Evolutionary conservation across 2,113 vertebrate species (phyloP).

Genomic region (Athene noctua): DNA sequence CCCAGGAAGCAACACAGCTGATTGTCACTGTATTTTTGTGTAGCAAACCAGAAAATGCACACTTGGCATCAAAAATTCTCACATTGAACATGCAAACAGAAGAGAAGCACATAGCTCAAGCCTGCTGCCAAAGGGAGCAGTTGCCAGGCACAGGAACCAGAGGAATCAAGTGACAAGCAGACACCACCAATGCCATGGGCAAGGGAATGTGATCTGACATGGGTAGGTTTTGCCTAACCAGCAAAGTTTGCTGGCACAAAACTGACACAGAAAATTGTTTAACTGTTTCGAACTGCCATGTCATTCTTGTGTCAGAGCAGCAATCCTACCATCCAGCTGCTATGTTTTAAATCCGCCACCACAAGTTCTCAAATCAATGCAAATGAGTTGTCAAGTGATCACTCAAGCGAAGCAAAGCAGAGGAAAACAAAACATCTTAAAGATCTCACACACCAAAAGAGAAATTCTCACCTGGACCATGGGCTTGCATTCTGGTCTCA

Average conservation of each 20-base stretch:
- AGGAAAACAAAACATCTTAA: background rate
- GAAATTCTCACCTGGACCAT: background rate
- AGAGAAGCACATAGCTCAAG: background rate
- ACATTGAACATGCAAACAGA: background rate
- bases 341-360: background rate
- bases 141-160: rapidly evolving
- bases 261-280: background rate
- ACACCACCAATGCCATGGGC: background rate
- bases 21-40: background rate
- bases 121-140: background rate
- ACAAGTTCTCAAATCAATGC: background rate
- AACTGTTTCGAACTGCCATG: background rate
- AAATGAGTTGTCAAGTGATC: background rate
- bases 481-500: background rate
- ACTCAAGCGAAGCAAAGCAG: background rate
- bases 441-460: background rate
- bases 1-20: background rate
- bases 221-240: background rate
- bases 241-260: background rate
- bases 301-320: background rate
- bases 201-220: background rate
- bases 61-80: background rate
- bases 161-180: background rate
- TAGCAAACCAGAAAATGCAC: background rate
- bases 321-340: background rate